A percentile compares a stretch with the other conserved stretches of the same genome.
phyloP scores from a whole-genome alignment of 2,113 vertebrate species.

The Tachysurus fulvidraco region DNA sequence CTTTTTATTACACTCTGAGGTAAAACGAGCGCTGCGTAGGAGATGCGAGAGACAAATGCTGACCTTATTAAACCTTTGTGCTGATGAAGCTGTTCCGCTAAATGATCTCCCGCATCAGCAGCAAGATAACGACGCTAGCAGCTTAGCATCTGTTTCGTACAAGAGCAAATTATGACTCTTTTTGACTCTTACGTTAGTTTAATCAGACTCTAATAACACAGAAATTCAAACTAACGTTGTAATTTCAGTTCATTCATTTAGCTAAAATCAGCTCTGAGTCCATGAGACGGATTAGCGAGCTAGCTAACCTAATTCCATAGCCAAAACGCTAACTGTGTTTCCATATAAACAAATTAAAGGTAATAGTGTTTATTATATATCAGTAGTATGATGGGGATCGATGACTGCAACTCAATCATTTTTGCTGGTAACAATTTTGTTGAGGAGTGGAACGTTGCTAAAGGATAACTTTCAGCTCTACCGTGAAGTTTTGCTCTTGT shows the following conservation, averaged over 20 bases:
- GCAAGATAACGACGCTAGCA: background rate
- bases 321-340: no score
- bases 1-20: constrained; percentile 17
- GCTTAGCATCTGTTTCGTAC: background rate
- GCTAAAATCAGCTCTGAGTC: background rate
- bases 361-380: no score
- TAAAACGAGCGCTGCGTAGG: background rate
- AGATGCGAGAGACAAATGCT: background rate
- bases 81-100: constrained; percentile 33
- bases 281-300: no score
- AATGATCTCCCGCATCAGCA: background rate
- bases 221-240: background rate
- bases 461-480: background rate
- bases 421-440: no score
- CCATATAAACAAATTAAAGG: no score
- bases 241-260: background rate
- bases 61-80: constrained; percentile 41
- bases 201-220: background rate
- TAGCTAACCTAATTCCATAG: no score
- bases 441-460: no score
- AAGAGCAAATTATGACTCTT: background rate
- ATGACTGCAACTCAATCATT: background rate
- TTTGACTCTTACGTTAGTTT: no score
- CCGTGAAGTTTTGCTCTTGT: background rate
- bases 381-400: no score